Evolutionary conservation across 2,888 invertebrate genomes (phyloP).

Genomic region (Sarcophaga carnaria): DNA sequence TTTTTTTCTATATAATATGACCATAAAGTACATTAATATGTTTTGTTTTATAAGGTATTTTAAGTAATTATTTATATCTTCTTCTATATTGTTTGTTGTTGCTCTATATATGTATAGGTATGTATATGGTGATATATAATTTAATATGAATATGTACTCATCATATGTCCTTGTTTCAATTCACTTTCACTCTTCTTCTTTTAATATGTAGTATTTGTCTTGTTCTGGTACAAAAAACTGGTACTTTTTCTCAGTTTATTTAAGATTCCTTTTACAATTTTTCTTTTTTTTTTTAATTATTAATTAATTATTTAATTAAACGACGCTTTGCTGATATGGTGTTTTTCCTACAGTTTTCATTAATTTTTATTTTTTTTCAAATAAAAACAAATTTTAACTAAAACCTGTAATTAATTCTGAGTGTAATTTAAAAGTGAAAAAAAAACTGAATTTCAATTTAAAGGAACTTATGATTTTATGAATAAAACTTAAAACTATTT

Average conservation of each 20-base stretch:
- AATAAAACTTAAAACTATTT: slow-evolving; percentile 17
- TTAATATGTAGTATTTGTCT: not conserved
- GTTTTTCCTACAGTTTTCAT: slow-evolving; percentile 78
- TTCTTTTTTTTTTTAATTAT: not conserved
- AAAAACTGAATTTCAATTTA: not conserved
- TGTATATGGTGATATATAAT: not conserved
- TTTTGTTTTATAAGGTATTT: not conserved
- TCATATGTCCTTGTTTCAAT: slow-evolving; percentile 54
- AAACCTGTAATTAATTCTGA: too few relatives aligned
- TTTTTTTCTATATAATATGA: slow-evolving; percentile 39
- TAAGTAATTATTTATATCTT: not conserved
- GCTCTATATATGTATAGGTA: slow-evolving; percentile 26
- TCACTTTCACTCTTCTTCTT: slow-evolving; percentile 26
- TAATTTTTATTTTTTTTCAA: not conserved
- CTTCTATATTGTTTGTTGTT: slow-evolving; percentile 8
- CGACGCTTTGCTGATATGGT: slow-evolving; percentile 76
- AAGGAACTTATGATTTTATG: not conserved
- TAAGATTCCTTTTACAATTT: slow-evolving; percentile 3
- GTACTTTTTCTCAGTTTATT: slow-evolving; percentile 9
- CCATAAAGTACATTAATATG: slow-evolving; percentile 39
- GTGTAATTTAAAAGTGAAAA: not conserved
- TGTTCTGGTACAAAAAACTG: slow-evolving; percentile 37
- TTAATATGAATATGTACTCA: slow-evolving; percentile 16
- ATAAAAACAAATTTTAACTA: not conserved
- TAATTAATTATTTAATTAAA: slow-evolving; percentile 44